A percentile compares a stretch with the other conserved stretches of the same genome.
Conservation (phyloP, 1,140 invertebrate genomes). For the Anastatus disparis region DNA sequence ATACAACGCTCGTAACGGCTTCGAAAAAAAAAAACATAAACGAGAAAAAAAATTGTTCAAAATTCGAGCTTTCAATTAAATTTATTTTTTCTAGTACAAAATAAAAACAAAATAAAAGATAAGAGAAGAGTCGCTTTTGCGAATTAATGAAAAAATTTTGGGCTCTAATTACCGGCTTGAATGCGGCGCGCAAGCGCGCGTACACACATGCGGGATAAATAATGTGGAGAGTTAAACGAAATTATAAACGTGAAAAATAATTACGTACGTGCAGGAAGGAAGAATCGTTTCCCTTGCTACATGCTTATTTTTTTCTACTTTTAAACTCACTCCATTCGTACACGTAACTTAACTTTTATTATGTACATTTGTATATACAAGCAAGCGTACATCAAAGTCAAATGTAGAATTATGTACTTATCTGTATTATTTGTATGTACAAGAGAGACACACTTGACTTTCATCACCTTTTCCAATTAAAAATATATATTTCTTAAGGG, state of each 20-base stretch:
- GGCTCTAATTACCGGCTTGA: slow-evolving; percentile 21
- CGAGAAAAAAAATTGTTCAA: too few relatives aligned
- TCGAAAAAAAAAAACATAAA: not conserved
- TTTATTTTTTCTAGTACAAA: not conserved
- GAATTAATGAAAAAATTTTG: slow-evolving; percentile 19
- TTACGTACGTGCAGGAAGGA: not conserved
- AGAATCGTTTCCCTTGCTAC: not conserved
- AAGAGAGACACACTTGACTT: too few relatives aligned
- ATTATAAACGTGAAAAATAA: slow-evolving; percentile 3
- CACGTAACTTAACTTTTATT: too few relatives aligned
- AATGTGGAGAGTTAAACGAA: not conserved
- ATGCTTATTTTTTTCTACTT: not conserved
- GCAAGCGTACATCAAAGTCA: too few relatives aligned
- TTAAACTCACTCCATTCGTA: too few relatives aligned
- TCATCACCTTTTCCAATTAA: not conserved
- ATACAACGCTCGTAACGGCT: too few relatives aligned
- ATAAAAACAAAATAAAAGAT: not conserved
- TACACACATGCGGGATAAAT: not conserved
- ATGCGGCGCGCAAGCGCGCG: too few relatives aligned
- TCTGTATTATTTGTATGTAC: too few relatives aligned
- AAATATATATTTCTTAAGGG: not conserved
- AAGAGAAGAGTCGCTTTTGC: not conserved
- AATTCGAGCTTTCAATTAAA: not conserved
- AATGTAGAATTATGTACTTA: too few relatives aligned
- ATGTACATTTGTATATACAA: too few relatives aligned